Evolutionary conservation across 1,140 invertebrate genomes (phyloP), one percentile per base, ranked within the genome.

Genomic region (Phthorimaea operculella): DNA sequence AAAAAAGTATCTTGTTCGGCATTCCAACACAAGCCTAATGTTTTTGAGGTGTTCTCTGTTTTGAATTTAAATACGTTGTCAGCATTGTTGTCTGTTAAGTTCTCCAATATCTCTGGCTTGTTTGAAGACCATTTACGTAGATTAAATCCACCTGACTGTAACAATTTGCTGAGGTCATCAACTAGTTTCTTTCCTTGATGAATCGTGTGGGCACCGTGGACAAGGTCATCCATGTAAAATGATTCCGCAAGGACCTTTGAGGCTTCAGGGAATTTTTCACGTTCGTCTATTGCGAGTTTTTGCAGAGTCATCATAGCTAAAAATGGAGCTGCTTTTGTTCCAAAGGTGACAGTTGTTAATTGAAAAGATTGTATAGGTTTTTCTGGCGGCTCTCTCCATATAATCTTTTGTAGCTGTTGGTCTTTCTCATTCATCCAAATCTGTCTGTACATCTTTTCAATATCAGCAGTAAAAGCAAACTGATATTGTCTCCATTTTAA

Each of bases 371-470:
- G 34, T 0, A 84, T 44, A 1, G 60, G 54, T 45, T 70, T 45
- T 4, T 52, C 16, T 8, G 59, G 33, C 0, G 57, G 42, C n/a
- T 52, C 6, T 21, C 75, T 58, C 76, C 79, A 80, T 1, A 81
- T 18, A n/a, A 83, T 76, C 33, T 58, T 52, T 57, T 79, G 73
- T 28, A 70, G 59, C 17, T 70, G 54, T 44, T 50, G 54, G 53
- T 77, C n/a, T 16, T 48, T 18, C 16, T 15, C n/a, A 18, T 14
- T 15, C 11, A 15, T 10, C 17, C n/a, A 16, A 58, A 79, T 67
- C 48, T 69, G 64, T 12, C 73, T 47, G 51, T 69, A 82, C 67
- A 76, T 74, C 48, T 78, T 70, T 9, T 55, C 56, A n/a, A 79
- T 66, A 53, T 83, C 79, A 10, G 73, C 62, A n/a, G 64, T 64